These are phyloP conservation scores for Pangasius krempfi DNA, from an alignment of 2,797 vertebrate genomes.

Conservation along the genomic window DNA sequence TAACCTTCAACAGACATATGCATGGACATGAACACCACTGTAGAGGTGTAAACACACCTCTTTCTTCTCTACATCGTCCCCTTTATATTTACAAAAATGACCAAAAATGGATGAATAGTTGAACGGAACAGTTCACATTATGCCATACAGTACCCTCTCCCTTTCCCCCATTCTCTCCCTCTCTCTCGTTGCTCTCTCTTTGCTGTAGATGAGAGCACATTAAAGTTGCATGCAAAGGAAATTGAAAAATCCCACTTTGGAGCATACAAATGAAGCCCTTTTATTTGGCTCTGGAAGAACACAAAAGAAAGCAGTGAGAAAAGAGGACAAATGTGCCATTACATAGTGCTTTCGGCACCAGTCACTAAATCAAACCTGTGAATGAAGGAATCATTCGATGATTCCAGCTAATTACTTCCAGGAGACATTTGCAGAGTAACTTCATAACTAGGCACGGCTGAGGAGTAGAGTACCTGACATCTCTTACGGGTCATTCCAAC, in stretches of 20 bases:
- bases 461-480: neutral
- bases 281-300: constrained; percentile 55
- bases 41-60: constrained; percentile 43
- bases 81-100: constrained; percentile 19
- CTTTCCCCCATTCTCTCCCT: constrained; percentile 5
- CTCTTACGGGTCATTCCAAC: constrained; percentile 1
- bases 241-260: constrained; percentile 60
- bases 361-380: constrained; percentile 23
- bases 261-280: constrained; percentile 55
- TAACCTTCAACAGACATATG: constrained; percentile 61
- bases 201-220: constrained; percentile 58
- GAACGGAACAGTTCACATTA: constrained; percentile 28
- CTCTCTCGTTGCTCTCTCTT: constrained; percentile 25
- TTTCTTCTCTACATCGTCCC: constrained; percentile 4
- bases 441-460: neutral
- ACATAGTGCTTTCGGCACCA: constrained; percentile 17
- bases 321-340: constrained; percentile 33
- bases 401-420: constrained; percentile 44
- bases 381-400: constrained; percentile 39
- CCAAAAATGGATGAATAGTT: constrained; percentile 31
- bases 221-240: constrained; percentile 64
- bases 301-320: constrained; percentile 47
- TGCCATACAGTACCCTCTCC: constrained; percentile 15
- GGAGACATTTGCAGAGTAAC: constrained; percentile 32
- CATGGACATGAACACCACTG: constrained; percentile 23